Percentiles rank a stretch among this genome's conserved stretches.
Evolutionary conservation across 2,888 invertebrate genomes (phyloP).

Genomic region (Conus canariensis): DNA sequence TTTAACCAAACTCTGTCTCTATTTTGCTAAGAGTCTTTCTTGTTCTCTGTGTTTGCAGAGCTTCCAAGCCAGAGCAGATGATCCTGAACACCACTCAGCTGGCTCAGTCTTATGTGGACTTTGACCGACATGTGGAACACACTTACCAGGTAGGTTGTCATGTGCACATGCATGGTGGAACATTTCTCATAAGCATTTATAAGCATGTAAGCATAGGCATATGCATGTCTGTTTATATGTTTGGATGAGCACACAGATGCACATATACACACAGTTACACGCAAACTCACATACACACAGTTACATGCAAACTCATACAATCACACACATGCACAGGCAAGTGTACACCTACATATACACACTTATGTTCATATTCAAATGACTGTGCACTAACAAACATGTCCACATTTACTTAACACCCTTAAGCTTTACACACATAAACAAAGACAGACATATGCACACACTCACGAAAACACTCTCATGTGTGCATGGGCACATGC

Average conservation of each 20-base stretch:
- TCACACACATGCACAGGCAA: neutral
- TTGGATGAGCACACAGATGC: neutral
- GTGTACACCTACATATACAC: neutral
- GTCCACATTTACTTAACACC: no score
- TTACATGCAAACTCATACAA: neutral
- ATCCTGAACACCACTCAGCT: slow-evolving; percentile 64
- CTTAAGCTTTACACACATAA: no score
- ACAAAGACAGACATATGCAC: no score
- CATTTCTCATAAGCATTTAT: no score
- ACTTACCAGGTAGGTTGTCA: slow-evolving; percentile 86
- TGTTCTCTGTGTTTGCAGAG: slow-evolving; percentile 45
- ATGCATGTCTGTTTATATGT: no score
- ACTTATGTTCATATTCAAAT: neutral
- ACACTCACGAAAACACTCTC: no score
- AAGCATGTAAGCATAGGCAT: no score
- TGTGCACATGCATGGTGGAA: no score
- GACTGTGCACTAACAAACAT: no score
- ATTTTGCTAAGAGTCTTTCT: neutral
- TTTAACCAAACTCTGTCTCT: neutral
- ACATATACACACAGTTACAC: neutral
- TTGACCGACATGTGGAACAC: slow-evolving; percentile 92
- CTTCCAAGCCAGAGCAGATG: slow-evolving; percentile 68
- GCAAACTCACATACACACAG: neutral
- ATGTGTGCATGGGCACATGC: no score
- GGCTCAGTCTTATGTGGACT: slow-evolving; percentile 51